Percentiles rank a stretch among this genome's conserved stretches.
Evolutionary conservation across 2,888 invertebrate species (phyloP).

Genomic region (Eledona agricola): DNA sequence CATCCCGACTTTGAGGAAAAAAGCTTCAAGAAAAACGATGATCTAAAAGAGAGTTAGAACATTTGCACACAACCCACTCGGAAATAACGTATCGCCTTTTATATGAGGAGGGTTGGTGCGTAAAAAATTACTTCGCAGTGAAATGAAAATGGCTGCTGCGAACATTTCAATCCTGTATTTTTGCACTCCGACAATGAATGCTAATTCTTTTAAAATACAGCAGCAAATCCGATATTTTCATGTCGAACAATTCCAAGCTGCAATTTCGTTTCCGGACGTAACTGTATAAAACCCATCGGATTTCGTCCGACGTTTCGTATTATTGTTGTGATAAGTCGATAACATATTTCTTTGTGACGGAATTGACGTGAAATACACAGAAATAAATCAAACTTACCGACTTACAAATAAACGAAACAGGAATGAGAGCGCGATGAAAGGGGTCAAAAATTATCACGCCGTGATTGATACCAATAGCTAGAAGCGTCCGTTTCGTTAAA

Average conservation of each 20-base stretch:
- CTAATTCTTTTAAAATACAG: slow-evolving; percentile 6
- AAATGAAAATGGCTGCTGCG: slow-evolving; percentile 10
- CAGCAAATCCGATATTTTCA: slow-evolving; percentile 14
- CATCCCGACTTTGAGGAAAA: slow-evolving; percentile 14
- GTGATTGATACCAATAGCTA: slow-evolving; percentile 29
- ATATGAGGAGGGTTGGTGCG: slow-evolving; percentile 24
- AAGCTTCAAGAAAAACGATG: slow-evolving; percentile 23
- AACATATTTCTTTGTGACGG: slow-evolving; percentile 43
- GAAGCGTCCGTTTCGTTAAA: no score
- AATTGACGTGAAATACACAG: slow-evolving; percentile 38
- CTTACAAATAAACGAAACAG: no score
- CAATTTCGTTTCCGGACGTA: slow-evolving; percentile 26
- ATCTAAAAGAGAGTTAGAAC: slow-evolving; percentile 32
- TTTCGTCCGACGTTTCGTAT: slow-evolving; percentile 30
- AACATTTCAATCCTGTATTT: slow-evolving; percentile 7
- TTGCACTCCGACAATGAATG: slow-evolving; percentile 1
- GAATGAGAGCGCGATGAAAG: no score
- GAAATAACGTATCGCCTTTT: slow-evolving; percentile 31
- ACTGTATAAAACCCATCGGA: slow-evolving; percentile 29
- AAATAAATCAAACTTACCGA: slow-evolving; percentile 40
- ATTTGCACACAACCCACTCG: slow-evolving; percentile 33
- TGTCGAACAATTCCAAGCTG: slow-evolving; percentile 4
- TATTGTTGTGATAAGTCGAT: slow-evolving; percentile 43
- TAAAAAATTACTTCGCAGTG: slow-evolving; percentile 18
- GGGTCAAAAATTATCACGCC: slow-evolving; percentile 12